A percentile compares a stretch with the other conserved stretches of the same genome.
Conservation (phyloP, 2,888 invertebrate species). For the Agrenia bidenticulata region DNA sequence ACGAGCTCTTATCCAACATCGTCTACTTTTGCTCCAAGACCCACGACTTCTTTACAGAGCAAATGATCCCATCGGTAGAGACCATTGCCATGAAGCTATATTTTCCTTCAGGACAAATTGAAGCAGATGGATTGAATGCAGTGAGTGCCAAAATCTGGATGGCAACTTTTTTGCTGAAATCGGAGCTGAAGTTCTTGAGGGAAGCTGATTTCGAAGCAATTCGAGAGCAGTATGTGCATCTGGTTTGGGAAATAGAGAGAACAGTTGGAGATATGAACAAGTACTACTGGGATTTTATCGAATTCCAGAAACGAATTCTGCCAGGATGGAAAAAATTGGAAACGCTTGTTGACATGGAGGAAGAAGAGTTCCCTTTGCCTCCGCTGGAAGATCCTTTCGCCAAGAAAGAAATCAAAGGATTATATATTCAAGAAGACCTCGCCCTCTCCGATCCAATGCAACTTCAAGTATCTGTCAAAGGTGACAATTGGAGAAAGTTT, state of each 20-base stretch:
- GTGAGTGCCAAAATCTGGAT: conserved; percentile 40
- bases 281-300: conserved; percentile 19
- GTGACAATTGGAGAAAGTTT: background rate
- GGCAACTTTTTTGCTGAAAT: conserved; percentile 29
- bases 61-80: conserved; percentile 18
- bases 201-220: conserved; percentile 20
- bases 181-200: conserved; percentile 3
- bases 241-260: conserved; percentile 33
- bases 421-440: conserved; percentile 12
- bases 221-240: conserved; percentile 19
- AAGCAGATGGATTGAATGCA: conserved; percentile 34
- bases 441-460: background rate
- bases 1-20: conserved; percentile 14
- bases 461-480: conserved; percentile 9
- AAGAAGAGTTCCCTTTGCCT: conserved; percentile 2
- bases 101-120: conserved; percentile 34
- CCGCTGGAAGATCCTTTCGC: background rate
- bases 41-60: conserved; percentile 10
- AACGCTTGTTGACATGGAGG: background rate
- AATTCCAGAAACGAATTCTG: conserved; percentile 17
- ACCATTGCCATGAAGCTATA: conserved; percentile 19
- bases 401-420: background rate
- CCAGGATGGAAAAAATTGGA: conserved; percentile 18
- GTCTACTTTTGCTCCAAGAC: conserved; percentile 3
- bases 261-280: conserved; percentile 3